Base-by-base conservation (phyloP, 2,113 vertebrate genomes). In the Syrrhaptes paradoxus region DNA sequence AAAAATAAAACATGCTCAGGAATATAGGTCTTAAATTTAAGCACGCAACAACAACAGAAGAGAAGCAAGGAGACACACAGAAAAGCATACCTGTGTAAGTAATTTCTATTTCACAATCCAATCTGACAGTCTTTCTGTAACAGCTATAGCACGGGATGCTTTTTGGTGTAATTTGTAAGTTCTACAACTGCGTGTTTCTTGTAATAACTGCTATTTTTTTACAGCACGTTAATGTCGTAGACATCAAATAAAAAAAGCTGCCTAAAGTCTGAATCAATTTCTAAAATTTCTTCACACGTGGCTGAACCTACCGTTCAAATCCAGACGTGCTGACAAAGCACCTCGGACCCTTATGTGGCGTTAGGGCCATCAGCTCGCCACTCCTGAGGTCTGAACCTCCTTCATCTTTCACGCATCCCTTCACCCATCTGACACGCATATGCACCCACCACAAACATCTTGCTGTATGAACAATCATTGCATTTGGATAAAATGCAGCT, bases 341-440 rank as follows among this genome's bases (percentile, higher is more conserved):
- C 14, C 38, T 72, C 4, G 7, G 58, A 55, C 79, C 43, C 82
- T 63, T 63, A 74, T 15, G 22, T 25, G 75, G 34, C 5, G 4
- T 41, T 38, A 41, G 80, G 89, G 81, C 81, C 92, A 73, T 89
- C 92, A 90, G 29, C n/a, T 83, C 70, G 79, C 52, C 82, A 32
- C 15, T 46, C 25, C 29, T 2, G 22, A 68, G 68, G 43, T 43
- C 57, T 68, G 81, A 92, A 73, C 16, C 15, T 17, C 7, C 3
- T 28, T 61, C 31, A 26, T 17, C 28, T 85, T 73, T 62, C 83
- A 49, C 18, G 4, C 3, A 6, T 29, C 65, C 31, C 31, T 32
- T 75, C 1, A 0, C 43, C 41, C 43, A 51, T 11, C 10, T 2
- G 15, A 81, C 6, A 17, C 1, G 1, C 31, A 5, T 0, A 1